A percentile compares a stretch with the other conserved stretches of the same genome.
phyloP scores from a whole-genome alignment of 2,113 vertebrate species.

The Channa maculata region DNA sequence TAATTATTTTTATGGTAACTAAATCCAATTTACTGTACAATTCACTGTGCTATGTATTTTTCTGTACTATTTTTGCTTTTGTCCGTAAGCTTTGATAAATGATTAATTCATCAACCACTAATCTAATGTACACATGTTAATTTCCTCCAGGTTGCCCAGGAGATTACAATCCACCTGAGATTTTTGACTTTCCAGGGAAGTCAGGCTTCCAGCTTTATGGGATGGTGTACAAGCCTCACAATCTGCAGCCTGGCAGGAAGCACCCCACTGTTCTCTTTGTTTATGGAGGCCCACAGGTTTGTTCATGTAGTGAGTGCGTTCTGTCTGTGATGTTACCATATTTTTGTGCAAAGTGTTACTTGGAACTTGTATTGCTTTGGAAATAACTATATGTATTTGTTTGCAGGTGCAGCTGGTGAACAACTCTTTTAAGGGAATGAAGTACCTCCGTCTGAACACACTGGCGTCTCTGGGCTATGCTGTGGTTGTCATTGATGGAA shows the following conservation, averaged over 20 bases:
- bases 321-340: neutral
- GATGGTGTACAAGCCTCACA: slow-evolving; percentile 97
- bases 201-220: slow-evolving; percentile 92
- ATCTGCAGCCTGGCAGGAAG: slow-evolving; percentile 90
- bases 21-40: neutral
- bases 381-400: slow-evolving; percentile 1
- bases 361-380: neutral
- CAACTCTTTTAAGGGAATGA: slow-evolving; percentile 98
- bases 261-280: slow-evolving; percentile 97
- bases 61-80: neutral
- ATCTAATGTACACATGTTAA: neutral
- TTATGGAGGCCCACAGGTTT: slow-evolving; percentile 96
- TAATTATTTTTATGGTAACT: neutral
- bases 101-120: neutral
- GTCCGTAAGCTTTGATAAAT: neutral
- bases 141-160: slow-evolving; percentile 90
- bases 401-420: slow-evolving; percentile 95
- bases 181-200: slow-evolving; percentile 92
- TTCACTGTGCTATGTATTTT: neutral
- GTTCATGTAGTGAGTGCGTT: neutral
- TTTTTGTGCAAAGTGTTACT: neutral
- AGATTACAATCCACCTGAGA: slow-evolving; percentile 94
- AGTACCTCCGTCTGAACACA: slow-evolving; percentile 95
- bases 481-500: slow-evolving; percentile 94
- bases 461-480: slow-evolving; percentile 95